Percentiles rank a stretch among this genome's conserved stretches.
These are phyloP conservation scores for Sparidentex hasta DNA, from an alignment of 2,797 vertebrate species.

Conservation along the genomic window DNA sequence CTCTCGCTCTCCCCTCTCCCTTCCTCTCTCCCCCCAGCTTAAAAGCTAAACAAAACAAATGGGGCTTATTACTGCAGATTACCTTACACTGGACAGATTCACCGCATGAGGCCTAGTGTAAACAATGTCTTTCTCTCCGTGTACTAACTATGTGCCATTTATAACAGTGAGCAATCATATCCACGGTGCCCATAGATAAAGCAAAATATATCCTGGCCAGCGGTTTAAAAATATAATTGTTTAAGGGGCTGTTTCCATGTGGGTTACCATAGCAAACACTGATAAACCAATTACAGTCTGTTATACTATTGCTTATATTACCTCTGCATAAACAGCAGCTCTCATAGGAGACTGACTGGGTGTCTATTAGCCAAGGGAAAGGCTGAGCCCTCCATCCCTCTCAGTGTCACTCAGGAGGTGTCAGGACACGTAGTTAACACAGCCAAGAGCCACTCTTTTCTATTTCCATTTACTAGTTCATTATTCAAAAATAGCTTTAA, in stretches of 20 bases:
- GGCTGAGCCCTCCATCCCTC: slow-evolving; percentile 64
- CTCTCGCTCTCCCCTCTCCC: slow-evolving; percentile 74
- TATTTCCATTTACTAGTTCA: slow-evolving; percentile 41
- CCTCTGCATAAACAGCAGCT: slow-evolving; percentile 71
- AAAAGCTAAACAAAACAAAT: slow-evolving; percentile 96
- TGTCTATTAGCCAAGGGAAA: slow-evolving; percentile 71
- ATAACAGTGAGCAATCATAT: slow-evolving; percentile 87
- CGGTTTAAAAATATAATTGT: slow-evolving; percentile 85
- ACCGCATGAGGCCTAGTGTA: slow-evolving; percentile 87
- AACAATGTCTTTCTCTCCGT: slow-evolving; percentile 87
- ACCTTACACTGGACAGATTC: slow-evolving; percentile 91
- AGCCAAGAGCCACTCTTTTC: slow-evolving; percentile 28
- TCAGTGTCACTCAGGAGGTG: slow-evolving; percentile 61
- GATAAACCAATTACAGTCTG: slow-evolving; percentile 86
- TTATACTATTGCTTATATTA: slow-evolving; percentile 82
- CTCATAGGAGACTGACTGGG: slow-evolving; percentile 69
- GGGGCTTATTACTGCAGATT: slow-evolving; percentile 92
- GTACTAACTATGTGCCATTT: slow-evolving; percentile 88
- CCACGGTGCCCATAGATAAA: slow-evolving; percentile 84
- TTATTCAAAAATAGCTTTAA: not conserved
- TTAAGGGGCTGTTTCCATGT: slow-evolving; percentile 85
- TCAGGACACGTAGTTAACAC: slow-evolving; percentile 41
- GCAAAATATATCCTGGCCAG: slow-evolving; percentile 78
- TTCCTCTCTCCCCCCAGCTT: slow-evolving; percentile 83
- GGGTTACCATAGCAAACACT: slow-evolving; percentile 88